phyloP scores from a whole-genome alignment of 1,140 invertebrate species.

The Mamestra configurata region DNA sequence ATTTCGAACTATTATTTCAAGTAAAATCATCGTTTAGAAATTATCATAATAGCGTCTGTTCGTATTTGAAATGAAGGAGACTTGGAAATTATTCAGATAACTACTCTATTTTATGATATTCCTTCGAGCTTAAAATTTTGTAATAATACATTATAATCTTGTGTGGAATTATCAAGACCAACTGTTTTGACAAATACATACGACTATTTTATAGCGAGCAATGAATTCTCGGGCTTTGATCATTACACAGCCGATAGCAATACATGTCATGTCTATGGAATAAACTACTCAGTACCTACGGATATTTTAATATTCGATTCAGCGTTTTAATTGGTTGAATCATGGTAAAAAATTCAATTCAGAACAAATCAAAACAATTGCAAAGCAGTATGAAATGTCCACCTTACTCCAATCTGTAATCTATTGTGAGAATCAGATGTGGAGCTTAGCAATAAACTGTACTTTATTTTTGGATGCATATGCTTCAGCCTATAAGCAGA shows the following conservation, averaged over 20 bases:
- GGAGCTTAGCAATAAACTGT: not conserved
- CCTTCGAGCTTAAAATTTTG: not conserved
- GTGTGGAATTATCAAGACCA: not conserved
- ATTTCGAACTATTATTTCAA: conserved; percentile 16
- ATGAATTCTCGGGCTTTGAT: conserved; percentile 9
- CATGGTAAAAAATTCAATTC: too few relatives aligned
- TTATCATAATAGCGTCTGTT: not conserved
- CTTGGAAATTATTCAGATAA: not conserved
- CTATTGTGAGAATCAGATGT: conserved; percentile 10
- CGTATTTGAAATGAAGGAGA: not conserved
- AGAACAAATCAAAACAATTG: not conserved
- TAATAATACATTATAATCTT: conserved; percentile 6
- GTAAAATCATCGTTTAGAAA: conserved; percentile 22
- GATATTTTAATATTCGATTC: not conserved
- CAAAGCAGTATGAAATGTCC: not conserved
- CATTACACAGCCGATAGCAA: not conserved
- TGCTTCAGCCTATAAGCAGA: conserved; percentile 25
- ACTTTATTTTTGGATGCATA: conserved; percentile 22
- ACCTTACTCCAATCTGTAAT: not conserved
- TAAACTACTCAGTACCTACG: not conserved
- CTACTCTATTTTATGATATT: not conserved
- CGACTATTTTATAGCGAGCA: conserved; percentile 16
- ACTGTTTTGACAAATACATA: conserved; percentile 20
- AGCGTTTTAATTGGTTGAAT: conserved; percentile 1
- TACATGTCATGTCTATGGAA: conserved; percentile 1